Evolutionary conservation across 2,888 invertebrate genomes (phyloP).

Genomic region (Philonicus albiceps): DNA sequence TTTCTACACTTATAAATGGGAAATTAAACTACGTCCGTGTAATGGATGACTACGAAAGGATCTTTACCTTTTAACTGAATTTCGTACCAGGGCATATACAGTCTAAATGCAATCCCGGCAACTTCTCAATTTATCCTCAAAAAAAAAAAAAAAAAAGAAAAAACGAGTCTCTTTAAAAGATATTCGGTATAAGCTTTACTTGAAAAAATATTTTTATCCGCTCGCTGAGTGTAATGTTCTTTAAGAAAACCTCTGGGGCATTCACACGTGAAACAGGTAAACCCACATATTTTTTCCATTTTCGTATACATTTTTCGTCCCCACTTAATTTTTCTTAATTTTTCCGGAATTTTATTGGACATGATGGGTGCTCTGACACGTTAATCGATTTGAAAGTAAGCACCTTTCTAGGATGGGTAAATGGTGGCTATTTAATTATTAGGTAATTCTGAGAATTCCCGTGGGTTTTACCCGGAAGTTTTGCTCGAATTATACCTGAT

Average conservation of each 20-base stretch:
- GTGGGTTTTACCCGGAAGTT: neutral
- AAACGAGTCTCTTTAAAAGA: neutral
- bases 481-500: neutral
- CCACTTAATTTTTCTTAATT: neutral
- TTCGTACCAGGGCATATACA: neutral
- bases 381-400: neutral
- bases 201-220: neutral
- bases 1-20: neutral
- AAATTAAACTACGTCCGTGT: neutral
- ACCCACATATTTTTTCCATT: neutral
- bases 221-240: neutral
- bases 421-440: neutral
- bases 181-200: neutral
- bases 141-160: no score
- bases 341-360: neutral
- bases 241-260: neutral
- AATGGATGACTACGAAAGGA: neutral
- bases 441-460: neutral
- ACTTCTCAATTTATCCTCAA: neutral
- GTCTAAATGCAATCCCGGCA: neutral
- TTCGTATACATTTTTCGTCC: neutral
- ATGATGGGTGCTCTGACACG: neutral
- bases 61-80: neutral
- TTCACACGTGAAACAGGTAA: neutral
- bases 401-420: neutral